Conservation (phyloP, 2,797 vertebrate genomes). For the Numenius phaeopus region DNA sequence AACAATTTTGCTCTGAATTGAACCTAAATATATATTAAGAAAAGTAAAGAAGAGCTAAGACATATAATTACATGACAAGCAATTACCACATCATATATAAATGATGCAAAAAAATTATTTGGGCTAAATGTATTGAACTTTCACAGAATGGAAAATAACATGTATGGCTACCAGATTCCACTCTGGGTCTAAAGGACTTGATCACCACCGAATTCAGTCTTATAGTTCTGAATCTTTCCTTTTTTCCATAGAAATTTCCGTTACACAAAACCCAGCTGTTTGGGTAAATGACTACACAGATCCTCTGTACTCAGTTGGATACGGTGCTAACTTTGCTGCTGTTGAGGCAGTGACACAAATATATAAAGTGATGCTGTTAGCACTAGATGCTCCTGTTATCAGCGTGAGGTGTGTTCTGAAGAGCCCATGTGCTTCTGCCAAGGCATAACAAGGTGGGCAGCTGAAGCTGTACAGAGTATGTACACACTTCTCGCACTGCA, state of each 20-base stretch:
- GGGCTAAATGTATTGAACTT: not conserved
- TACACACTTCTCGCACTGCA: not conserved
- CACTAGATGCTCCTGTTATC: not conserved
- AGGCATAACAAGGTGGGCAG: not conserved
- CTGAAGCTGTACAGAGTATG: not conserved
- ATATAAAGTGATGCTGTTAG: not conserved
- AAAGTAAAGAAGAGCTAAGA: not conserved
- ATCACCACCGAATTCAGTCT: not conserved
- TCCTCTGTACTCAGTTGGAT: not conserved
- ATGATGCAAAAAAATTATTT: not conserved
- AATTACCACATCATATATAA: not conserved
- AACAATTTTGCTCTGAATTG: not conserved
- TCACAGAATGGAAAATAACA: not conserved
- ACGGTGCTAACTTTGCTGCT: not conserved
- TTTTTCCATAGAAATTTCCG: not conserved
- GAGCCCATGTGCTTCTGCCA: fast-evolving
- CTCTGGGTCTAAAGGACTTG: not conserved
- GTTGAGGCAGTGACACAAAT: not conserved
- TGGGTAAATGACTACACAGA: not conserved
- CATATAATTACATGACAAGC: not conserved
- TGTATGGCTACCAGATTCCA: not conserved
- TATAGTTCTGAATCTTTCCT: not conserved
- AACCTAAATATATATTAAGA: not conserved
- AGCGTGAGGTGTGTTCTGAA: not conserved
- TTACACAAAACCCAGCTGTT: not conserved